Conservation (phyloP, 2,797 vertebrate species). For the Mormyrus proboscirostris region DNA sequence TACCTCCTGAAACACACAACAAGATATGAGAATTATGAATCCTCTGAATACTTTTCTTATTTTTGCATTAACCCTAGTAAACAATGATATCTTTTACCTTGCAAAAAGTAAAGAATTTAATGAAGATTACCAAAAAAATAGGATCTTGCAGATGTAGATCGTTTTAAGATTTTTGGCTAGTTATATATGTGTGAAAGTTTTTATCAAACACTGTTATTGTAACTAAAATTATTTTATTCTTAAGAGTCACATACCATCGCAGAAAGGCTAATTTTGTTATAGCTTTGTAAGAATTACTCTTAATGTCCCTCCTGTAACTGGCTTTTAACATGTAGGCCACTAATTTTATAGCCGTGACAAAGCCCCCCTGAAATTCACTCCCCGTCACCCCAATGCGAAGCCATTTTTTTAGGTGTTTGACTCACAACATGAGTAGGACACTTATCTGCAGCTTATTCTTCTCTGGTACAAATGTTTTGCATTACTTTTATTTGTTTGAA, state of each 20-base stretch:
- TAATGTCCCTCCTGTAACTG: neutral
- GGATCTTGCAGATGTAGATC: neutral
- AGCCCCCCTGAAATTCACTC: neutral
- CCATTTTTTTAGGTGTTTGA: neutral
- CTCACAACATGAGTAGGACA: neutral
- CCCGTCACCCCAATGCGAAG: neutral
- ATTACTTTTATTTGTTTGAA: neutral
- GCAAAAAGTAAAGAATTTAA: neutral
- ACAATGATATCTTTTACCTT: neutral
- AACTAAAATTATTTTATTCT: neutral
- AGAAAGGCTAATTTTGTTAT: neutral
- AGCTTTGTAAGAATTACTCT: neutral
- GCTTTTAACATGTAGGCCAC: neutral
- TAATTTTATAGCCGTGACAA: neutral
- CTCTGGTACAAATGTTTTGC: neutral
- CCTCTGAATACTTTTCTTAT: neutral
- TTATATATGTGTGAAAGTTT: neutral
- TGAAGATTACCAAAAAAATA: neutral
- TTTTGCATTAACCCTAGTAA: neutral
- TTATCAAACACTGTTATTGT: neutral
- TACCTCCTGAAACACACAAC: neutral
- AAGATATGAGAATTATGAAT: neutral
- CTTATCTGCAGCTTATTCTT: neutral
- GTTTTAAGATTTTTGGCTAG: neutral
- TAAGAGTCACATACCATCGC: neutral